Evolutionary conservation across 2,797 vertebrate species (phyloP).

Genomic region (Antrozous pallidus): DNA sequence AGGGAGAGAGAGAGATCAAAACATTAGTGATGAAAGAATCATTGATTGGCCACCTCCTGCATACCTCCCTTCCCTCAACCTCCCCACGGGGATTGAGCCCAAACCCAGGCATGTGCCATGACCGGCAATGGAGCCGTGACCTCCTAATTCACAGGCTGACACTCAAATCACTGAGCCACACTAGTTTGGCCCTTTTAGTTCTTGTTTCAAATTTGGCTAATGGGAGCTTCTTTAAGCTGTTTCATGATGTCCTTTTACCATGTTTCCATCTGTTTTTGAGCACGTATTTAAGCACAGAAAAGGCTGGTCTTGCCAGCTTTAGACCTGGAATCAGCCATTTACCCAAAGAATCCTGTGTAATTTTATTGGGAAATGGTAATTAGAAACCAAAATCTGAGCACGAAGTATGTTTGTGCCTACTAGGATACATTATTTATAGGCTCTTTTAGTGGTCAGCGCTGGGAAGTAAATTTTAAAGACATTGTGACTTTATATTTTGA

Average conservation of each 20-base stretch:
- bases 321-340: neutral
- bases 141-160: no score
- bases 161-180: no score
- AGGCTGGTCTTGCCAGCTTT: neutral
- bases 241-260: neutral
- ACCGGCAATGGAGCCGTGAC: no score
- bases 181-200: no score
- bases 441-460: neutral
- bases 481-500: neutral
- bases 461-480: neutral
- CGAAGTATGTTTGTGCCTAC: neutral
- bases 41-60: no score
- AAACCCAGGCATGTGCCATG: no score
- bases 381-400: neutral
- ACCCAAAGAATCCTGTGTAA: neutral
- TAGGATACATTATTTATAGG: neutral
- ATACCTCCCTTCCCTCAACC: no score
- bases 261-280: neutral
- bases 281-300: neutral
- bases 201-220: neutral
- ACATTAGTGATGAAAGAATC: no score
- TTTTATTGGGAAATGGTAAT: neutral
- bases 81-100: no score
- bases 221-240: neutral
- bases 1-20: no score